These are phyloP conservation scores for Syritta pipiens DNA, from an alignment of 2,888 invertebrate species.

Conservation along the genomic window DNA sequence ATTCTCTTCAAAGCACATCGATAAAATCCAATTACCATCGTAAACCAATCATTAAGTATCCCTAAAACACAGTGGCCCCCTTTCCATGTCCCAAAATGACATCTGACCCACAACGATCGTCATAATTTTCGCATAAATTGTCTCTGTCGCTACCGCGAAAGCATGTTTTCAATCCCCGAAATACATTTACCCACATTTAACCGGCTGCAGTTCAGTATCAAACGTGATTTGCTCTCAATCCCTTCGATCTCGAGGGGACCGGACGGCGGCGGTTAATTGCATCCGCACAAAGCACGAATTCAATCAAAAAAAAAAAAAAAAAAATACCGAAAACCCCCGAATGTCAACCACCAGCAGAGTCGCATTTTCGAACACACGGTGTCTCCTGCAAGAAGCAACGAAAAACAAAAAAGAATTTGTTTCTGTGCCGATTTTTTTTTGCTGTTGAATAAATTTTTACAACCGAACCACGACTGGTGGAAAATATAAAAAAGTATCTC, in stretches of 20 bases:
- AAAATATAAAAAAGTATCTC: slow-evolving; percentile 26
- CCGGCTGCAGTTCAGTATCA: slow-evolving; percentile 1
- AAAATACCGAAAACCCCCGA: slow-evolving; percentile 14
- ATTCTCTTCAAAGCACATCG: slow-evolving; percentile 9
- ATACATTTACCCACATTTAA: slow-evolving; percentile 22
- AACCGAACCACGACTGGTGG: slow-evolving; percentile 50
- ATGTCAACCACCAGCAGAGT: slow-evolving; percentile 48
- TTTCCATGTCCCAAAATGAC: slow-evolving; percentile 47
- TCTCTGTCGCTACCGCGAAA: slow-evolving; percentile 61
- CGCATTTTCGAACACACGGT: slow-evolving; percentile 28
- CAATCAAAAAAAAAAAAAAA: slow-evolving; percentile 50
- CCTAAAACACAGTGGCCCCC: slow-evolving; percentile 14
- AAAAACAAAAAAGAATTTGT: not conserved
- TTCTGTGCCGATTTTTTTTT: not conserved
- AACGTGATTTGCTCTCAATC: slow-evolving; percentile 59
- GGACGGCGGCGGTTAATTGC: slow-evolving; percentile 54
- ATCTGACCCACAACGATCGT: slow-evolving; percentile 55
- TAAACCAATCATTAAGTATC: slow-evolving; percentile 46
- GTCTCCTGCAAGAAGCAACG: no score
- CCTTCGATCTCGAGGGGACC: slow-evolving; percentile 7
- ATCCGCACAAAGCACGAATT: slow-evolving; percentile 66
- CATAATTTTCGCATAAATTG: slow-evolving; percentile 63
- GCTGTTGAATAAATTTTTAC: slow-evolving; percentile 62
- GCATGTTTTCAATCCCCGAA: slow-evolving; percentile 45
- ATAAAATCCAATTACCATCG: slow-evolving; percentile 51